Percentiles rank a stretch among this genome's conserved stretches.
Conservation (phyloP, 2,888 invertebrate genomes). For the Lycocerus yunnanus region DNA sequence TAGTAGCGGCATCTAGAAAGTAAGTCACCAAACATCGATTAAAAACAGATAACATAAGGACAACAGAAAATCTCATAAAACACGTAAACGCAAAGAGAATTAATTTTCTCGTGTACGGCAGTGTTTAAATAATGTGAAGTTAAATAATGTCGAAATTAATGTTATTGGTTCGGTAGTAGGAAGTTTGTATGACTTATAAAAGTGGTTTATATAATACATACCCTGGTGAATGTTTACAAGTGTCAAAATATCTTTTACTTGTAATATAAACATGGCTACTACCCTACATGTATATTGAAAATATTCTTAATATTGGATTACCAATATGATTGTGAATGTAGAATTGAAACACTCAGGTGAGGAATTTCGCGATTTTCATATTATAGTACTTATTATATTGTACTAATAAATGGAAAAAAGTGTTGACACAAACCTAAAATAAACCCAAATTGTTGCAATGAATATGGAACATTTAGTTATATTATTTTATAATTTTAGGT, state of each 20-base stretch:
- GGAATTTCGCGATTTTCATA: slow-evolving; percentile 13
- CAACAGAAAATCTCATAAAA: slow-evolving; percentile 9
- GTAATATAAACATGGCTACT: slow-evolving; percentile 54
- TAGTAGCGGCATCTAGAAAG: neutral
- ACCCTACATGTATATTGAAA: slow-evolving; percentile 35
- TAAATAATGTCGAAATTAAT: neutral
- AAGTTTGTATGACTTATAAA: neutral
- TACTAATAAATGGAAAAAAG: neutral
- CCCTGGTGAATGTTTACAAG: slow-evolving; percentile 19
- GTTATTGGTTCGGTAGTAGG: neutral
- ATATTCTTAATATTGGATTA: slow-evolving; percentile 23
- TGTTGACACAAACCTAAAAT: neutral
- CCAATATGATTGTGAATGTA: slow-evolving; percentile 50
- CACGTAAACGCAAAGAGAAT: slow-evolving; percentile 30
- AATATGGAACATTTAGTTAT: neutral
- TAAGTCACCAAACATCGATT: neutral
- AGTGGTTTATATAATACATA: neutral
- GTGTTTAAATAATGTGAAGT: neutral
- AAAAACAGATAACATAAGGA: slow-evolving; percentile 3
- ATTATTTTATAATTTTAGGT: slow-evolving; percentile 7
- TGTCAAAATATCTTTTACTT: slow-evolving; percentile 17
- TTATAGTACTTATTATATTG: neutral
- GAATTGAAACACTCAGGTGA: slow-evolving; percentile 53
- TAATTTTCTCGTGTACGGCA: slow-evolving; percentile 8
- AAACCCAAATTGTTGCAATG: neutral